phyloP scores from a whole-genome alignment of 2,797 vertebrate genomes.

The Cephalopachus bancanus region DNA sequence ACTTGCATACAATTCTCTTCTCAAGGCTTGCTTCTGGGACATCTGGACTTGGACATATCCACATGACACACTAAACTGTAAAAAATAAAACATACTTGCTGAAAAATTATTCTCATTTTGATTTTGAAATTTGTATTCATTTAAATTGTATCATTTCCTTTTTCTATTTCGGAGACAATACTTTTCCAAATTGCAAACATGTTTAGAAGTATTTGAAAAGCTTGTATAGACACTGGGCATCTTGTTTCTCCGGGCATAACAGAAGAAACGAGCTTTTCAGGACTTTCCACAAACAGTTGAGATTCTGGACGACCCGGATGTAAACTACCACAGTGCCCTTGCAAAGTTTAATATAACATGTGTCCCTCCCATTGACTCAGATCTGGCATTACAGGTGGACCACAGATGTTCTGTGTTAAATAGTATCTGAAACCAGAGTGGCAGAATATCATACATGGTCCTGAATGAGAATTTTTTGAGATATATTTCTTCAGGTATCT shows the following conservation, averaged over 20 bases:
- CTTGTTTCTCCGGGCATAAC: background rate
- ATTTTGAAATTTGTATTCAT: background rate
- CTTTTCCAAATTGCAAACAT: background rate
- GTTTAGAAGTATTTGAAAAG: background rate
- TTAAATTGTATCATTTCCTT: background rate
- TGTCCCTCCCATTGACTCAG: background rate
- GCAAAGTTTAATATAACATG: background rate
- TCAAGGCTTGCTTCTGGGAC: background rate
- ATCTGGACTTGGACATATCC: background rate
- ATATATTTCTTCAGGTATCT: background rate
- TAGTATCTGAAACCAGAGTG: background rate
- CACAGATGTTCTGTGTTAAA: background rate
- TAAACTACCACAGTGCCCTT: background rate
- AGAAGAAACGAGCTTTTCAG: background rate
- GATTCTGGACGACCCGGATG: background rate
- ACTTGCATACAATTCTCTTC: background rate
- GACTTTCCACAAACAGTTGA: background rate
- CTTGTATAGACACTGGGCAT: background rate
- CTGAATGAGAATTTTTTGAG: background rate
- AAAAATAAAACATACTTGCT: background rate
- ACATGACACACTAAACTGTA: background rate
- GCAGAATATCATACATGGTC: background rate
- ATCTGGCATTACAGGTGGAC: background rate
- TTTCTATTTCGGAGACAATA: background rate
- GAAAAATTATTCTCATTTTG: background rate